phyloP scores from a whole-genome alignment of 2,797 vertebrate genomes.

The Numenius phaeopus region DNA sequence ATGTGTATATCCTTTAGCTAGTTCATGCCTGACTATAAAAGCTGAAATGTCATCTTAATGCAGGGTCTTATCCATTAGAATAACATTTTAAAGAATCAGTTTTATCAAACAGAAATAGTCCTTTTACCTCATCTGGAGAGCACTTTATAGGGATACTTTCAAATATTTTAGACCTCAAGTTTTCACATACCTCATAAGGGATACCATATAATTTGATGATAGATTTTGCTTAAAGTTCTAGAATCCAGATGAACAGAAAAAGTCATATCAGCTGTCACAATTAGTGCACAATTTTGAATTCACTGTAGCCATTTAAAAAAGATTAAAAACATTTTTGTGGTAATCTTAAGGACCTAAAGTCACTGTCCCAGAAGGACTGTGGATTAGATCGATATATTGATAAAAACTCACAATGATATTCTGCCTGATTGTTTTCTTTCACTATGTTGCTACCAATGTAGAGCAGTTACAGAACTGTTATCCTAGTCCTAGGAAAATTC shows the following conservation, averaged over 20 bases:
- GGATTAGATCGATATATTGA: background rate
- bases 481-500: background rate
- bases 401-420: background rate
- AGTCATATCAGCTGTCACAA: background rate
- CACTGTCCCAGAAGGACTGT: background rate
- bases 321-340: background rate
- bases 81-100: background rate
- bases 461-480: background rate
- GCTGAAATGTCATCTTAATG: conserved; percentile 26
- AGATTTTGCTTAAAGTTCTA: background rate
- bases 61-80: background rate
- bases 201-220: background rate
- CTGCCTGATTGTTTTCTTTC: background rate
- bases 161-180: background rate
- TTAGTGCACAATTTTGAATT: background rate
- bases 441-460: background rate
- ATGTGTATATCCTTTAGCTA: conserved; percentile 6
- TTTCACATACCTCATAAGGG: background rate
- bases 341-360: background rate
- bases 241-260: background rate
- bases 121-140: background rate
- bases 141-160: background rate
- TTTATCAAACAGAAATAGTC: background rate
- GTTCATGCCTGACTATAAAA: conserved; percentile 26
- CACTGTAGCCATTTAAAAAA: background rate